A percentile compares a stretch with the other conserved stretches of the same genome.
These are phyloP conservation scores for Drosophila neotestacea DNA, from an alignment of 2,888 invertebrate species.

Conservation along the genomic window DNA sequence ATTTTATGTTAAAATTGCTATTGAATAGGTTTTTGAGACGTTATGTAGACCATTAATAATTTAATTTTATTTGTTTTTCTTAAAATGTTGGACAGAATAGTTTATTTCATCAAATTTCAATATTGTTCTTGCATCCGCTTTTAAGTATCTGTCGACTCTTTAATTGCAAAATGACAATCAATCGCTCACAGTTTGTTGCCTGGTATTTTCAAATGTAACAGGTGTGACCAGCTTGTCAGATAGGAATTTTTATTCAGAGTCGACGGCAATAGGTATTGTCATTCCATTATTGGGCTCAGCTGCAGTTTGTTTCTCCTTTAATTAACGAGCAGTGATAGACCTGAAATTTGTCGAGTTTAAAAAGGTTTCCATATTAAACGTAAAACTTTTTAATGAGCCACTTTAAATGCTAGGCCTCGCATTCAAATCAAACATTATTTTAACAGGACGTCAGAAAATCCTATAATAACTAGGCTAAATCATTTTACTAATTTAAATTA, in stretches of 20 bases:
- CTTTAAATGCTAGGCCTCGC: slow-evolving; percentile 28
- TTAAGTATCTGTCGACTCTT: neutral
- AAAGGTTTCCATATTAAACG: slow-evolving; percentile 22
- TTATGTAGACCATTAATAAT: too few relatives aligned
- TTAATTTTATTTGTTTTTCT: too few relatives aligned
- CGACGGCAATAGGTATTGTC: slow-evolving; percentile 9
- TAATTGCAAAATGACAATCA: slow-evolving; percentile 6
- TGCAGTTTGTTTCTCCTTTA: slow-evolving; percentile 47
- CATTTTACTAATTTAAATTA: neutral
- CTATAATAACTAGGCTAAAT: neutral
- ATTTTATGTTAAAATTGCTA: too few relatives aligned
- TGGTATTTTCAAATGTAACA: slow-evolving; percentile 15
- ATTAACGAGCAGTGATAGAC: slow-evolving; percentile 58
- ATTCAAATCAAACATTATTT: slow-evolving; percentile 14
- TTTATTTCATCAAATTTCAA: too few relatives aligned
- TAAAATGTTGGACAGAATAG: too few relatives aligned
- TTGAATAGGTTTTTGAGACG: too few relatives aligned
- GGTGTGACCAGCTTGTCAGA: slow-evolving; percentile 7
- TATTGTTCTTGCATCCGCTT: neutral
- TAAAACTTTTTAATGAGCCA: slow-evolving; percentile 58
- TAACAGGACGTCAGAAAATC: neutral
- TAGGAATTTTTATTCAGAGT: neutral
- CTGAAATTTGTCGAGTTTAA: neutral
- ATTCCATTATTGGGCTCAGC: slow-evolving; percentile 42
- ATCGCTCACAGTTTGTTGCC: neutral